Evolutionary conservation across 2,113 vertebrate species (phyloP), one percentile per base, ranked within the genome.

Genomic region (Bufo gargarizans): DNA sequence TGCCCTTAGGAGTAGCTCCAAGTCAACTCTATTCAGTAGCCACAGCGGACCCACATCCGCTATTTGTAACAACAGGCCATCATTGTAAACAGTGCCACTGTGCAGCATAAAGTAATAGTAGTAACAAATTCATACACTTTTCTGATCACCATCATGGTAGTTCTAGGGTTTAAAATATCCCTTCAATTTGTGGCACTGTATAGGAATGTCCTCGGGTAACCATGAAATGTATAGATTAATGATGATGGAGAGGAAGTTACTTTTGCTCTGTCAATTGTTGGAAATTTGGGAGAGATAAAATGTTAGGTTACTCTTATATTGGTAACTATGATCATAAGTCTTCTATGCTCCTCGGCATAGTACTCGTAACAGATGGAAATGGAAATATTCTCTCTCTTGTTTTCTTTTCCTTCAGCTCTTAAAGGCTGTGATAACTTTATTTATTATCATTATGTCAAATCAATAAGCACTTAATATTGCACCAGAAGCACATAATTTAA

Each of bases 391-490:
- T 76, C 53, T 74, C 74, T 74, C 6, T 17, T 84, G 65, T 71
- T 55, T 69, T 87, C 33, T 87, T 87, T 87, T 81, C 56, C 63
- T 72, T 55, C 17, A 87, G 77, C 47, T 55, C n/a, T 88, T 84
- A 88, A 78, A 77, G 77, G 69, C 79, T 47, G 45, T 84, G 72
- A 65, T 74, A 84, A 58, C 81, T 76, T 53, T 88, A 88, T 84
- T 77, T 88, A 88, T 88, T 88, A 88, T 84, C 59, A 84, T 84
- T 77, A 83, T 56, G 87, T 78, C 81, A 84, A 84, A 88, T 88
- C 87, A 88, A 88, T 88, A 88, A 88, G 81, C 87, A 84, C 81
- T 88, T 88, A 88, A 84, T 88, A 88, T 88, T 88, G 81, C 87
- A 88, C 87, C 74, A 88, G 87, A 84, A 88, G 87, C 82, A 88